These are phyloP conservation scores for Distichodus sexfasciatus DNA, from an alignment of 2,797 vertebrate species.

Conservation along the genomic window DNA sequence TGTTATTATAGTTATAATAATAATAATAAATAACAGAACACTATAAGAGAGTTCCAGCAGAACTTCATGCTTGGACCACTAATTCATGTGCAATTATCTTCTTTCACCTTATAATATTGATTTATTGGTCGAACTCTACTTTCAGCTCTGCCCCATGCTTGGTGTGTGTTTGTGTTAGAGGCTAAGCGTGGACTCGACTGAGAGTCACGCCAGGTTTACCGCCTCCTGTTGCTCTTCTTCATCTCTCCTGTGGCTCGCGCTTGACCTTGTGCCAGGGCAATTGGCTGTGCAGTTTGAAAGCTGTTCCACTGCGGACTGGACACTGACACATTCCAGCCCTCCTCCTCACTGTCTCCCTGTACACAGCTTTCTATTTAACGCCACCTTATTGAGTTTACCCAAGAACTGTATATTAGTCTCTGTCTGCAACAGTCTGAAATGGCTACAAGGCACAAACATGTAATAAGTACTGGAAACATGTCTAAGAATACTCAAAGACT, in stretches of 20 bases:
- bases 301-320: conserved; percentile 17
- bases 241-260: conserved; percentile 11
- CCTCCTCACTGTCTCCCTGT: not conserved
- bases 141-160: not conserved
- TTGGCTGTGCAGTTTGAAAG: conserved; percentile 15
- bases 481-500: too few species aligned
- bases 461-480: not conserved
- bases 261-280: conserved; percentile 2
- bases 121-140: too few species aligned
- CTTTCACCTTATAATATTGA: too few species aligned
- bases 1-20: too few species aligned
- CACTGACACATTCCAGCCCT: conserved; percentile 28
- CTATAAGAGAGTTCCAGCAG: too few species aligned
- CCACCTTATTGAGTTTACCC: not conserved
- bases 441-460: not conserved
- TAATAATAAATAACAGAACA: too few species aligned
- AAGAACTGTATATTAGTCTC: too few species aligned
- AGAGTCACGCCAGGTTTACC: conserved; percentile 11
- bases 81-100: too few species aligned
- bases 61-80: too few species aligned
- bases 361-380: not conserved
- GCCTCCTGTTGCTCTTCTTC: conserved; percentile 15
- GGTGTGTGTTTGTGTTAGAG: not conserved
- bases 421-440: too few species aligned
- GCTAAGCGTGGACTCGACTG: not conserved